Evolutionary conservation across 2,888 invertebrate genomes (phyloP).

Genomic region (Heliconius erato): DNA sequence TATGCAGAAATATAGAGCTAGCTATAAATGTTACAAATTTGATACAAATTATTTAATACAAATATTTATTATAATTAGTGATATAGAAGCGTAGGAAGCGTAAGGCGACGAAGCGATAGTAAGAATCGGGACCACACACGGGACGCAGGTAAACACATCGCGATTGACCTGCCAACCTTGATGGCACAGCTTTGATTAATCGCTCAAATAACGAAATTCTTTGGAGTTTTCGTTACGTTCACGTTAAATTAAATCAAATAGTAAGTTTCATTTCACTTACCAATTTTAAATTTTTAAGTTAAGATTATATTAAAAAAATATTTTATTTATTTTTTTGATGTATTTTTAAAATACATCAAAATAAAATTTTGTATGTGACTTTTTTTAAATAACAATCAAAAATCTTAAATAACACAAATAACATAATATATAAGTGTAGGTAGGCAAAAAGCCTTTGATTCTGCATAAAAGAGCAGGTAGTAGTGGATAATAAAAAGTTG

Average conservation of each 20-base stretch:
- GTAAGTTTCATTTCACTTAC: not conserved
- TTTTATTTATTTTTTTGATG: no score
- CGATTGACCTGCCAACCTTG: slow-evolving; percentile 32
- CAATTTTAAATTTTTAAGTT: not conserved
- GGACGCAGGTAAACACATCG: slow-evolving; percentile 63
- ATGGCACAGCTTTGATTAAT: slow-evolving; percentile 40
- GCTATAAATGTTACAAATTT: not conserved
- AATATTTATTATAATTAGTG: slow-evolving; percentile 12
- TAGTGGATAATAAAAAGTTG: slow-evolving; percentile 68
- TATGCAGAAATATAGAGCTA: not conserved
- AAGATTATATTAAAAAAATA: no score
- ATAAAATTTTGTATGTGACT: not conserved
- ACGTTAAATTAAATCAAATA: slow-evolving; percentile 6
- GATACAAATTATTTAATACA: not conserved
- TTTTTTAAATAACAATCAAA: slow-evolving; percentile 3
- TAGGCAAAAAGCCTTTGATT: slow-evolving; percentile 61
- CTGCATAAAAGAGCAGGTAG: slow-evolving; percentile 75
- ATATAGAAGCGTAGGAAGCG: slow-evolving; percentile 25
- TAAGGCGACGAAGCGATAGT: slow-evolving; percentile 14
- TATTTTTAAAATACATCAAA: not conserved
- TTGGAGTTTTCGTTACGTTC: slow-evolving; percentile 3
- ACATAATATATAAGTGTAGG: not conserved
- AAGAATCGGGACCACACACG: slow-evolving; percentile 68
- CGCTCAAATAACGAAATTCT: slow-evolving; percentile 24
- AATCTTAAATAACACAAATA: not conserved